Conservation (phyloP, 2,797 vertebrate species). For the Sebastes dallii region DNA sequence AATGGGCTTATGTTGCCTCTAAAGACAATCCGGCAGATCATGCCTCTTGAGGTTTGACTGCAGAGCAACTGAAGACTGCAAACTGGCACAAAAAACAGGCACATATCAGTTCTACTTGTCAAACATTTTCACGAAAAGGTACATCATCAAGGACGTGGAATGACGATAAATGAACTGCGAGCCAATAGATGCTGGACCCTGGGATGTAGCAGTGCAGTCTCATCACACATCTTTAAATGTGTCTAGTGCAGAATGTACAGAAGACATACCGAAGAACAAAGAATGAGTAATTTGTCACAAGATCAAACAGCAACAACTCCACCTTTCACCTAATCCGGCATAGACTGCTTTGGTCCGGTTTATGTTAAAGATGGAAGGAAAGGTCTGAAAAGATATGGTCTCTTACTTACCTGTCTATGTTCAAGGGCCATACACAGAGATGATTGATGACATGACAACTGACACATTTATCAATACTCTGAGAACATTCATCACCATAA, state of each 20-base stretch:
- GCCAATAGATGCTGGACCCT: background rate
- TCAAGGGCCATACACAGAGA: slow-evolving; percentile 23
- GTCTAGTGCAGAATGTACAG: slow-evolving; percentile 19
- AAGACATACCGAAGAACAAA: slow-evolving; percentile 7
- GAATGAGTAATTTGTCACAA: slow-evolving; percentile 21
- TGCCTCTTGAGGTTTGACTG: slow-evolving; percentile 23
- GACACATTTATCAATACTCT: background rate
- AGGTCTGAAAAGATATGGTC: slow-evolving; percentile 20
- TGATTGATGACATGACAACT: slow-evolving; percentile 4
- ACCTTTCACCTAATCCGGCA: slow-evolving; percentile 11
- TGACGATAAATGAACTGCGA: background rate
- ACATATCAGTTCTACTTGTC: background rate
- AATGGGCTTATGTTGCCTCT: slow-evolving; percentile 42
- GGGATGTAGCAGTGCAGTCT: background rate
- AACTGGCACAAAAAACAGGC: background rate
- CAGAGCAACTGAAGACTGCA: slow-evolving; percentile 20
- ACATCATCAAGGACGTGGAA: background rate
- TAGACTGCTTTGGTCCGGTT: slow-evolving; percentile 34
- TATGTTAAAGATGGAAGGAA: slow-evolving; percentile 6
- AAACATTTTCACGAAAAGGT: background rate
- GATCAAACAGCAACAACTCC: slow-evolving; percentile 25
- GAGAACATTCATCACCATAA: background rate
- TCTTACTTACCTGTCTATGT: slow-evolving; percentile 34
- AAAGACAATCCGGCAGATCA: slow-evolving; percentile 28
- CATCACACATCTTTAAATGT: slow-evolving; percentile 19